A percentile compares a stretch with the other conserved stretches of the same genome.
phyloP scores from a whole-genome alignment of 2,113 vertebrate genomes.

The Albula goreensis region DNA sequence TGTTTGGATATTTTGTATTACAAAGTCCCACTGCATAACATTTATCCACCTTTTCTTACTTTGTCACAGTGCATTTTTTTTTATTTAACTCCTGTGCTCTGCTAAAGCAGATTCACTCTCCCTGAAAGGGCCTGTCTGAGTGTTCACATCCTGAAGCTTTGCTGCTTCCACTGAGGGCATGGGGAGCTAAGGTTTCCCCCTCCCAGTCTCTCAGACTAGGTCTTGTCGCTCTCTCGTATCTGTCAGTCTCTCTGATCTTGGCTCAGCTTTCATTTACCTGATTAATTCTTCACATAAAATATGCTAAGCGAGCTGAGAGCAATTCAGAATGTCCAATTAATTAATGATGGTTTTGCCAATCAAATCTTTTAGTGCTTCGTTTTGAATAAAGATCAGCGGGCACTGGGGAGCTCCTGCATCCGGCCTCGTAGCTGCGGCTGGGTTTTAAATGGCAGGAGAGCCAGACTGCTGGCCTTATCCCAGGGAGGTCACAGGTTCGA shows the following conservation, averaged over 20 bases:
- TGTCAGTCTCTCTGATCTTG: conserved; percentile 1
- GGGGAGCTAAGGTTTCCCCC: too few species aligned
- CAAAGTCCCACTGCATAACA: too few species aligned
- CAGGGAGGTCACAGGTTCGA: conserved; percentile 4
- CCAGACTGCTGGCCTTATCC: not conserved
- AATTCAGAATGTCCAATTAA: conserved; percentile 15
- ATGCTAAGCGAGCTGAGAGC: conserved; percentile 10
- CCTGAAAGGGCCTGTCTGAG: not conserved
- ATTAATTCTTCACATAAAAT: conserved; percentile 29
- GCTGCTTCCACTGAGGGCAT: not conserved
- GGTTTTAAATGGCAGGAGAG: not conserved
- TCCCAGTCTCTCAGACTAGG: too few species aligned
- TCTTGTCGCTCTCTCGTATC: not conserved
- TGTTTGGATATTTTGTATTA: too few species aligned
- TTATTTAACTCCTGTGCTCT: too few species aligned
- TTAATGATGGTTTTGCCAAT: not conserved
- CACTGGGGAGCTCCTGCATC: not conserved
- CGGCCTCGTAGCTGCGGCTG: not conserved
- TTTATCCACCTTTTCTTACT: not conserved
- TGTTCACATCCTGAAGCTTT: not conserved
- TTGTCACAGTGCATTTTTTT: too few species aligned
- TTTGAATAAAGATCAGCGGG: not conserved
- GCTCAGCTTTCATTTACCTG: conserved; percentile 11
- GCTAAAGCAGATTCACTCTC: not conserved
- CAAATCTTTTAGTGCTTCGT: not conserved